Conservation (phyloP, 1,140 invertebrate genomes). For the Teleogryllus occipitalis region DNA sequence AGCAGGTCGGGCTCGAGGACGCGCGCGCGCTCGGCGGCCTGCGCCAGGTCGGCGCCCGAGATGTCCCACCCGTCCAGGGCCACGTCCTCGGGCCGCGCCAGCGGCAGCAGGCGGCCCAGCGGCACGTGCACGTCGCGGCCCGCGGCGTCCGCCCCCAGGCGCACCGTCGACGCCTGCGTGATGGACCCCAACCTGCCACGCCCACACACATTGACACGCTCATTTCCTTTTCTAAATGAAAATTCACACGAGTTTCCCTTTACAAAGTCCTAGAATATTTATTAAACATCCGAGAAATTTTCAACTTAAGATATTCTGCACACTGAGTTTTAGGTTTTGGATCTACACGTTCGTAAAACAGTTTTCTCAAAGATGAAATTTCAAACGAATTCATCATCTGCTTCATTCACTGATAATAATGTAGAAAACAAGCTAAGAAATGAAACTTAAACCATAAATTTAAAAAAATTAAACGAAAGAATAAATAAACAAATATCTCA, state of each 20-base stretch:
- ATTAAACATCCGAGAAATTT: too few relatives aligned
- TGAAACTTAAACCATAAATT: too few relatives aligned
- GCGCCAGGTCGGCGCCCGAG: conserved; percentile 70
- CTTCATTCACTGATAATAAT: too few relatives aligned
- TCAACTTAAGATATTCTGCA: too few relatives aligned
- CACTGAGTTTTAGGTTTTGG: too few relatives aligned
- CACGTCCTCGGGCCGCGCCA: conserved; percentile 83
- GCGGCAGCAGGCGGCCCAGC: conserved; percentile 74
- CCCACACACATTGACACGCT: not conserved
- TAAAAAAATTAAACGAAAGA: too few relatives aligned
- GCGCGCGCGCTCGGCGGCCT: conserved; percentile 74
- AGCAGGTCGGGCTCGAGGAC: conserved; percentile 64
- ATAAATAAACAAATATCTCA: too few relatives aligned
- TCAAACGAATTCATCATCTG: too few relatives aligned
- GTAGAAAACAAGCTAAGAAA: too few relatives aligned
- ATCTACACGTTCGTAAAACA: too few relatives aligned
- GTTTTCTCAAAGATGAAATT: too few relatives aligned
- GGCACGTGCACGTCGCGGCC: conserved; percentile 72
- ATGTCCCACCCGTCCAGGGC: conserved; percentile 95
- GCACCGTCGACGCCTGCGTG: conserved; percentile 80
- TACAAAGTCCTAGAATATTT: not conserved
- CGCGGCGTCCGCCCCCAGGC: conserved; percentile 58
- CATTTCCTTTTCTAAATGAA: too few relatives aligned
- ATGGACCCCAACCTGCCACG: conserved; percentile 69
- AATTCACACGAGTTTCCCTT: not conserved